A percentile compares a stretch with the other conserved stretches of the same genome.
These are phyloP conservation scores for Nomada fabriciana DNA, from an alignment of 2,888 invertebrate genomes.

Conservation along the genomic window DNA sequence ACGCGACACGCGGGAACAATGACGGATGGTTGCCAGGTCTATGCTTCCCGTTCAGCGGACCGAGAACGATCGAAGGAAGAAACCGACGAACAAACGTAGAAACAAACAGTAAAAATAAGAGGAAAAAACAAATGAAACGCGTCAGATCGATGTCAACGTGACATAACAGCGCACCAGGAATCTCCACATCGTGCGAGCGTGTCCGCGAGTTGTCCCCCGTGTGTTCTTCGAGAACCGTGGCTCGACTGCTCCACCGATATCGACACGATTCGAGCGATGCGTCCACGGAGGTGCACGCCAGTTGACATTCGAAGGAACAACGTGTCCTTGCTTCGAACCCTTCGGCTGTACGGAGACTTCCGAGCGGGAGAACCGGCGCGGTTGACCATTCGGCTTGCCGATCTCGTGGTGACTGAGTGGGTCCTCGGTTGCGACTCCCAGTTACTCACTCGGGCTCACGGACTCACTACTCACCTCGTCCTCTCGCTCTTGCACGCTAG, in stretches of 20 bases:
- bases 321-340: constrained; percentile 47
- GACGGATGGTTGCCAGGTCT: neutral
- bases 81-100: no score
- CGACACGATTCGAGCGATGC: constrained; percentile 26
- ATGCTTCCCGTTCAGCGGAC: neutral
- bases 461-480: constrained; percentile 79
- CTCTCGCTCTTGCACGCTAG: constrained; percentile 74
- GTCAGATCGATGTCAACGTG: constrained; percentile 70
- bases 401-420: constrained; percentile 84
- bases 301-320: constrained; percentile 61
- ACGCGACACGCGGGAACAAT: neutral
- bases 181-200: constrained; percentile 64
- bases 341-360: constrained; percentile 55
- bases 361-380: constrained; percentile 73
- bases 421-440: constrained; percentile 79
- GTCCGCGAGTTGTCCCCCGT: constrained; percentile 4
- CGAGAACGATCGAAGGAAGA: neutral
- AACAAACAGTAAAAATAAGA: no score
- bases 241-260: constrained; percentile 10
- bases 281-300: constrained; percentile 27
- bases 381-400: constrained; percentile 84
- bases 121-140: neutral
- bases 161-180: constrained; percentile 72
- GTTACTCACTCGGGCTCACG: constrained; percentile 80
- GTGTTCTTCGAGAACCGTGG: constrained; percentile 12